Evolutionary conservation across 2,113 vertebrate species (phyloP).

Genomic region (Oncorhynchus mykiss): DNA sequence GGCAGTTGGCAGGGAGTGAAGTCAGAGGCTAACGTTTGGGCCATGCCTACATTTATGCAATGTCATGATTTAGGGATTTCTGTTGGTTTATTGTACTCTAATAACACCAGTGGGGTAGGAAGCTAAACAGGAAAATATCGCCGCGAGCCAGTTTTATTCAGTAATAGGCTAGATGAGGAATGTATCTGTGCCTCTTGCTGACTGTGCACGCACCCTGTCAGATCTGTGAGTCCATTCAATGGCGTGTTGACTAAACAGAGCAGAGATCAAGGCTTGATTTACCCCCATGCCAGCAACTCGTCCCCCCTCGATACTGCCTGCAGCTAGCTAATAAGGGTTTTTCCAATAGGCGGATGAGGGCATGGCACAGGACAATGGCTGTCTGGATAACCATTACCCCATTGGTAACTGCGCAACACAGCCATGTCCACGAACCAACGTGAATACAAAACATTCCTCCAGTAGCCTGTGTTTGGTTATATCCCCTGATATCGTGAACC

Average conservation of each 20-base stretch:
- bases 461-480: neutral
- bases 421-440: neutral
- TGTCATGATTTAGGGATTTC: too few species aligned
- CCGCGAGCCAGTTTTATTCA: too few species aligned
- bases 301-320: neutral
- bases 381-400: constrained; percentile 41
- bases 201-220: neutral
- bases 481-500: neutral
- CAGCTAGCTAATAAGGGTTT: neutral
- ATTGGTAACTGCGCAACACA: constrained; percentile 8
- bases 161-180: neutral
- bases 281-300: too few species aligned
- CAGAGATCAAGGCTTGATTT: neutral
- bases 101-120: neutral
- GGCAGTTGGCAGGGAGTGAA: too few species aligned
- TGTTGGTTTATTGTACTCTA: too few species aligned
- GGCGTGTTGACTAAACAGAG: constrained; percentile 40
- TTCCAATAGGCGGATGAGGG: neutral
- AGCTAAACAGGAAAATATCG: neutral
- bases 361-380: neutral
- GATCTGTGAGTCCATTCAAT: neutral
- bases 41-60: too few species aligned
- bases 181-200: neutral
- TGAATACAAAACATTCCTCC: neutral
- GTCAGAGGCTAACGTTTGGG: too few species aligned